phyloP scores from a whole-genome alignment of 1,140 invertebrate genomes.

The Latrodectus geometricus region DNA sequence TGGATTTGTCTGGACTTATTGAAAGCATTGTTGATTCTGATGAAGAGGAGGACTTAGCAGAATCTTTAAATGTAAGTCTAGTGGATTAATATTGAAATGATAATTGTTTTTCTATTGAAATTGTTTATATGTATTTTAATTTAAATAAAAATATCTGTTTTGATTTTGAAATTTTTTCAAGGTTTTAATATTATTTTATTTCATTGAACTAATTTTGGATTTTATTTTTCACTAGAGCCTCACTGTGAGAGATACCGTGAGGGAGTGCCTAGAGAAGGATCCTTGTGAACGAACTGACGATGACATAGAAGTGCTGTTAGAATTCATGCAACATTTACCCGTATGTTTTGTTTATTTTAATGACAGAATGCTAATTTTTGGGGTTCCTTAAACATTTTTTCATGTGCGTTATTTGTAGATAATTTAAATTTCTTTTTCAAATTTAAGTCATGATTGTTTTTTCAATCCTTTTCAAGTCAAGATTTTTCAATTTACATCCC shows the following conservation, averaged over 20 bases:
- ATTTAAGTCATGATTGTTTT: no score
- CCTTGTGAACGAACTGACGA: conserved; percentile 92
- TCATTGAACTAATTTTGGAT: background rate
- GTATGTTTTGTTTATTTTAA: conserved; percentile 49
- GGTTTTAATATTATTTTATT: background rate
- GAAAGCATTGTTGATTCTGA: conserved; percentile 96
- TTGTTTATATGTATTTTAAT: no score
- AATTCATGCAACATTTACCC: conserved; percentile 95
- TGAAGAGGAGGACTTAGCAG: conserved; percentile 87
- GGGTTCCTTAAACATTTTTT: no score
- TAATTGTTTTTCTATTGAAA: no score
- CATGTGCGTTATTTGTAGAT: no score
- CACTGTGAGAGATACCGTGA: conserved; percentile 90
- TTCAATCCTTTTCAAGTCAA: no score
- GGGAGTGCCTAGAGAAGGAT: conserved; percentile 97
- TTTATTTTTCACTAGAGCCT: conserved; percentile 75
- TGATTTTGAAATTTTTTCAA: no score
- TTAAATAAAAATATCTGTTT: no score
- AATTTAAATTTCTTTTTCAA: no score
- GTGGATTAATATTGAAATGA: background rate
- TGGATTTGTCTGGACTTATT: conserved; percentile 90
- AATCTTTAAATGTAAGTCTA: conserved; percentile 83
- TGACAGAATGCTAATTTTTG: no score
- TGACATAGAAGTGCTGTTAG: conserved; percentile 93
- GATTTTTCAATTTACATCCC: no score